Conservation (phyloP, 1,140 invertebrate genomes). For the Neodiprion virginianus region DNA sequence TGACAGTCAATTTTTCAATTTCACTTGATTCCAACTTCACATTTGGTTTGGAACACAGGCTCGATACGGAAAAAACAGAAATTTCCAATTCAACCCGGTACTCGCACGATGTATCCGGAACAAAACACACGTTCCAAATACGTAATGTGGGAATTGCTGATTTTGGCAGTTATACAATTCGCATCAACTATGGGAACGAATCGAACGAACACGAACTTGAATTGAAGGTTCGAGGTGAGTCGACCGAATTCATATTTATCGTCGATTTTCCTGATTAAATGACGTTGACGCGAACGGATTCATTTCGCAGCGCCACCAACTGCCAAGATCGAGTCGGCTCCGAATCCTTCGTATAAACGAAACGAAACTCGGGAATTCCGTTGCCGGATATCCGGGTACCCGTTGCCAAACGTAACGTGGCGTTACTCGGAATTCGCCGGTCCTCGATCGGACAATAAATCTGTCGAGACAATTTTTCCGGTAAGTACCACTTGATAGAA, state of each 20-base stretch:
- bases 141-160: conserved; percentile 36
- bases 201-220: too few relatives aligned
- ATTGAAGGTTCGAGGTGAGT: conserved; percentile 16
- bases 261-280: conserved; percentile 20
- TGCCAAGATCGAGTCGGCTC: conserved; percentile 44
- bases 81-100: too few relatives aligned
- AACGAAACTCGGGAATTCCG: conserved; percentile 49
- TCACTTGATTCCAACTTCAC: too few relatives aligned
- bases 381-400: conserved; percentile 59
- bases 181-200: too few relatives aligned
- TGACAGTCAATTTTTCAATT: too few relatives aligned
- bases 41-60: too few relatives aligned
- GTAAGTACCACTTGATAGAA: too few relatives aligned
- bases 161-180: too few relatives aligned
- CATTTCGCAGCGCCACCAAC: conserved; percentile 53
- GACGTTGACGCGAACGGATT: background rate
- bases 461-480: background rate
- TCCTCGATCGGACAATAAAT: conserved; percentile 33
- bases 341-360: conserved; percentile 53
- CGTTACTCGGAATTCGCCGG: conserved; percentile 52
- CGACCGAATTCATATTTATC: conserved; percentile 28
- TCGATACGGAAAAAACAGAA: too few relatives aligned
- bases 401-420: conserved; percentile 61
- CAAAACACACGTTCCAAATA: conserved; percentile 50
- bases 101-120: conserved; percentile 23